Evolutionary conservation across 2,113 vertebrate species (phyloP).

Genomic region (Ia io): DNA sequence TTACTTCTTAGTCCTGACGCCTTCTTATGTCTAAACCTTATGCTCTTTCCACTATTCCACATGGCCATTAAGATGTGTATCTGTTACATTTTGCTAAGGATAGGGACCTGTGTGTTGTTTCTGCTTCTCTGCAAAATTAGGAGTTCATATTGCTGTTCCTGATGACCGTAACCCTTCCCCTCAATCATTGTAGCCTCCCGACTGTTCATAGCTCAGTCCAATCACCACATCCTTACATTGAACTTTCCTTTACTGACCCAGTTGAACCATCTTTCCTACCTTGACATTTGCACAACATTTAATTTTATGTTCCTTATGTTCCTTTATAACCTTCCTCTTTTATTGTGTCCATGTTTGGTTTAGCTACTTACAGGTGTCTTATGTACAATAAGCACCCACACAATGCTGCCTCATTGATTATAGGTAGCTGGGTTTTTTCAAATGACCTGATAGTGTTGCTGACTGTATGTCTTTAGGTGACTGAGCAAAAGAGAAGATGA

Average conservation of each 20-base stretch:
- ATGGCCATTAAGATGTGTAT: background rate
- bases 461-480: background rate
- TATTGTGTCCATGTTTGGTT: background rate
- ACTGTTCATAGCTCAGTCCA: background rate
- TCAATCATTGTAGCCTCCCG: background rate
- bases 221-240: background rate
- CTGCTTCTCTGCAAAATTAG: background rate
- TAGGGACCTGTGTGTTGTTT: background rate
- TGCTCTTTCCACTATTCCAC: background rate
- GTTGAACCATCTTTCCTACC: background rate
- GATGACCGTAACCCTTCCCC: background rate
- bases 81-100: background rate
- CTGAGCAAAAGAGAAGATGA: background rate
- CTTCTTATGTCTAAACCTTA: background rate
- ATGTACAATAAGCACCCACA: background rate
- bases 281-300: background rate
- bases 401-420: background rate
- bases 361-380: background rate
- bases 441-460: background rate
- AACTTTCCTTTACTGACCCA: background rate
- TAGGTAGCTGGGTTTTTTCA: background rate
- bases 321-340: background rate
- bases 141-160: background rate
- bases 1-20: background rate
- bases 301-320: background rate